Evolutionary conservation across 1,140 invertebrate species (phyloP).

Genomic region (Drosophila nikananu): DNA sequence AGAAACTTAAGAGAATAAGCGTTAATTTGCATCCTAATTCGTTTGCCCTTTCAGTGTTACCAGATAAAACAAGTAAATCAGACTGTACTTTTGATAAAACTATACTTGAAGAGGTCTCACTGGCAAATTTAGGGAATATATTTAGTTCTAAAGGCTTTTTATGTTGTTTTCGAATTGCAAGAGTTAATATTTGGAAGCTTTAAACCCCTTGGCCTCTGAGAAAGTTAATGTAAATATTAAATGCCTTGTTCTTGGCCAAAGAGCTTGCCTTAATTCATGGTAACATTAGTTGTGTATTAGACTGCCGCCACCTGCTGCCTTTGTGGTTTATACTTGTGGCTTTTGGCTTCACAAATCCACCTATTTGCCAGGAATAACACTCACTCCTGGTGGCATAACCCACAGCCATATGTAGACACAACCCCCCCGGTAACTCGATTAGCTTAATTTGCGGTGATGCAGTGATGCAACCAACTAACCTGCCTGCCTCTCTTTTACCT

Average conservation of each 20-base stretch:
- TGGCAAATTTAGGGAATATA: background rate
- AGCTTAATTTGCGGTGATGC: constrained; percentile 58
- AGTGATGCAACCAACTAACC: constrained; percentile 10
- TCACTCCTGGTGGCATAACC: background rate
- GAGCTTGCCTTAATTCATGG: background rate
- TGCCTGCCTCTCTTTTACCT: background rate
- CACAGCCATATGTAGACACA: background rate
- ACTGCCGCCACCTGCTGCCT: too few species aligned
- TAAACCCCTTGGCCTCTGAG: background rate
- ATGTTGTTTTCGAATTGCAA: background rate
- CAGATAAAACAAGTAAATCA: background rate
- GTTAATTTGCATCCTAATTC: too few species aligned
- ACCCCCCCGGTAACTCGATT: constrained; percentile 38
- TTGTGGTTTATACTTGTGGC: background rate
- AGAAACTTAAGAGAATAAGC: too few species aligned
- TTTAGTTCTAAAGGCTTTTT: background rate
- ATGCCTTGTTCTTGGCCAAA: background rate
- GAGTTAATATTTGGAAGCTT: background rate
- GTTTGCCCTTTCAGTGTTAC: background rate
- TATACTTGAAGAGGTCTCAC: background rate
- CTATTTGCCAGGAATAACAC: background rate
- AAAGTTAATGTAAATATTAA: too few species aligned
- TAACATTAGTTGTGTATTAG: background rate
- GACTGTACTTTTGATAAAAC: background rate
- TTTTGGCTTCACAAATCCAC: constrained; percentile 2